Percentiles rank a stretch among this genome's conserved stretches.
These are phyloP conservation scores for Apodemus speciosus DNA, from an alignment of 2,113 vertebrate species.

Conservation along the genomic window DNA sequence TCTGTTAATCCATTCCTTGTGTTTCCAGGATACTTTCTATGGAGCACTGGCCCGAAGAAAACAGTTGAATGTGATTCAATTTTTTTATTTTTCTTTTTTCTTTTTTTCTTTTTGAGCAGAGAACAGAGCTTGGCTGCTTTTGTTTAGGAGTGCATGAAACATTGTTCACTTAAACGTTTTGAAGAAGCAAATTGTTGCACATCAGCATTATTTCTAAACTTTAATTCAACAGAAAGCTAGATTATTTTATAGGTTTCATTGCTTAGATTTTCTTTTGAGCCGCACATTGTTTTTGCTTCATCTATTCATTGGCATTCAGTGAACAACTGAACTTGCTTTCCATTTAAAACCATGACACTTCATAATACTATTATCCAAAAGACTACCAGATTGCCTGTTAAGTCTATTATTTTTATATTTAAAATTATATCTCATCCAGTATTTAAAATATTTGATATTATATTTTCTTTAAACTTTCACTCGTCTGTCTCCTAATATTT, in stretches of 20 bases:
- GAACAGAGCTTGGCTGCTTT: neutral
- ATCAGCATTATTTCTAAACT: neutral
- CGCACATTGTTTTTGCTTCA: neutral
- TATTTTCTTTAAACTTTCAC: slow-evolving; percentile 44
- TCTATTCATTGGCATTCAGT: neutral
- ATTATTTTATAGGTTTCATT: neutral
- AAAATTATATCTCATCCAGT: neutral
- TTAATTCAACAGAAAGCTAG: neutral
- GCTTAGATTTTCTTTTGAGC: slow-evolving; percentile 30
- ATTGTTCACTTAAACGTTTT: neutral
- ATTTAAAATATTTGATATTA: neutral
- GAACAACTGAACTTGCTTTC: slow-evolving; percentile 25
- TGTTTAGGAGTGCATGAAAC: neutral
- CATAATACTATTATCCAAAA: neutral
- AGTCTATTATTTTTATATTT: neutral
- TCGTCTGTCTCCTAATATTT: slow-evolving; percentile 7
- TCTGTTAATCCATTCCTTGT: neutral
- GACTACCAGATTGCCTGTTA: neutral
- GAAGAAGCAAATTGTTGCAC: neutral
- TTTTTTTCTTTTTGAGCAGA: neutral
- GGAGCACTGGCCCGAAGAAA: neutral
- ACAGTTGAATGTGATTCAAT: neutral
- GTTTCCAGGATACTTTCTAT: neutral
- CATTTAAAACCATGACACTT: neutral
- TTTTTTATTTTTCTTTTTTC: neutral